Percentiles rank a stretch among this genome's conserved stretches.
These are phyloP conservation scores for Atherix ibis DNA, from an alignment of 2,888 invertebrate genomes.

Conservation along the genomic window DNA sequence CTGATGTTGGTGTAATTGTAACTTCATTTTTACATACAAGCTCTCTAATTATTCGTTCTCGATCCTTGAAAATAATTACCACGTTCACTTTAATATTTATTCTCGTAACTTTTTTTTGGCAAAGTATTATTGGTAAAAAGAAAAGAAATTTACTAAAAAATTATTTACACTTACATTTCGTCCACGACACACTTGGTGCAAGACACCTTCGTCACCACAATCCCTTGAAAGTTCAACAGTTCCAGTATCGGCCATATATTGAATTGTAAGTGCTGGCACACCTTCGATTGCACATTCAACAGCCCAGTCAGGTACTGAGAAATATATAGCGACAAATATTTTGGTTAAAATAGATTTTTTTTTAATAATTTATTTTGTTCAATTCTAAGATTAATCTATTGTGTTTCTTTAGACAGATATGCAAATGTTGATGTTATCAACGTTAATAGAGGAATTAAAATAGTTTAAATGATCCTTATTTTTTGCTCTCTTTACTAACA, in stretches of 20 bases:
- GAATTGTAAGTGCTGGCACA: slow-evolving; percentile 54
- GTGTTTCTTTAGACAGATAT: no score
- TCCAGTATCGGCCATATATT: slow-evolving; percentile 61
- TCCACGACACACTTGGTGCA: slow-evolving; percentile 57
- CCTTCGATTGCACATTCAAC: slow-evolving; percentile 56
- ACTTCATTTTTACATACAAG: slow-evolving; percentile 14
- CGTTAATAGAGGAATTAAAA: no score
- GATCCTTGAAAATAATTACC: slow-evolving; percentile 9
- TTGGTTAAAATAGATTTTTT: no score
- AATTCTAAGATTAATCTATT: no score
- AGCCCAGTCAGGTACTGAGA: slow-evolving; percentile 62
- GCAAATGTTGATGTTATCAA: no score
- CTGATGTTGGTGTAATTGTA: slow-evolving; percentile 25
- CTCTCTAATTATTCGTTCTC: slow-evolving; percentile 8
- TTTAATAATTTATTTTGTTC: no score
- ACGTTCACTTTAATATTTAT: no score
- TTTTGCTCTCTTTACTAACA: no score
- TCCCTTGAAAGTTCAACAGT: slow-evolving; percentile 60
- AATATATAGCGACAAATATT: no score
- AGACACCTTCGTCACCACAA: slow-evolving; percentile 56
- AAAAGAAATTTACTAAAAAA: neutral
- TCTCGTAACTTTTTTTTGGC: neutral
- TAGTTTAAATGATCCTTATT: no score
- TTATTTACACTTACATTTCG: slow-evolving; percentile 41
- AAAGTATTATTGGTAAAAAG: neutral